phyloP scores from a whole-genome alignment of 2,113 vertebrate species.

The Ciconia boyciana region DNA sequence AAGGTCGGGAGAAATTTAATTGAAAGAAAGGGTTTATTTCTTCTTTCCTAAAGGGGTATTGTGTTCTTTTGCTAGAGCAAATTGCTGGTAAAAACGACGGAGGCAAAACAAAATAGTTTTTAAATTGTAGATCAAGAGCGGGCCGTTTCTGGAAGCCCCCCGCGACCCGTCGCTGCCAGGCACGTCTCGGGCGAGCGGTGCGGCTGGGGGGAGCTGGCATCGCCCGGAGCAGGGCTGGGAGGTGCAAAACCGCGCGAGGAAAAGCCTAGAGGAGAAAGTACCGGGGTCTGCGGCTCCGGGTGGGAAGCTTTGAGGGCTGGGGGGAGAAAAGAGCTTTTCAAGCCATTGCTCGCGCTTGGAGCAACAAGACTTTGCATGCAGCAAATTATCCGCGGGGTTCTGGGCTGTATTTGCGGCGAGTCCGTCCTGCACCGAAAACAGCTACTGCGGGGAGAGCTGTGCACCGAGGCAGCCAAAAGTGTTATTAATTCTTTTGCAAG shows the following conservation, averaged over 20 bases:
- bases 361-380: background rate
- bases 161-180: background rate
- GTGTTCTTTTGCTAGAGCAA: background rate
- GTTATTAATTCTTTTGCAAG: background rate
- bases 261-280: background rate
- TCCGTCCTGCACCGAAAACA: background rate
- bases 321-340: background rate
- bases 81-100: background rate
- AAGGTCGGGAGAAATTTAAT: slow-evolving; percentile 50
- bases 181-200: background rate
- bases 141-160: background rate
- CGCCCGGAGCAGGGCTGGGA: background rate
- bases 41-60: slow-evolving; percentile 15
- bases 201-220: background rate
- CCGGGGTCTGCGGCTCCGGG: background rate
- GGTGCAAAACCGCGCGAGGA: fast-evolving
- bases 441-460: background rate
- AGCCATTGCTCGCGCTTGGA: background rate
- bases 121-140: slow-evolving; percentile 11
- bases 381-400: background rate
- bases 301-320: background rate
- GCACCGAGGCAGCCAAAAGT: background rate
- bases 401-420: background rate
- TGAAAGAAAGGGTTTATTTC: slow-evolving; percentile 20
- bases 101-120: slow-evolving; percentile 34